A percentile compares a stretch with the other conserved stretches of the same genome.
Evolutionary conservation across 2,113 vertebrate genomes (phyloP).

Genomic region (Orthonyx spaldingii): DNA sequence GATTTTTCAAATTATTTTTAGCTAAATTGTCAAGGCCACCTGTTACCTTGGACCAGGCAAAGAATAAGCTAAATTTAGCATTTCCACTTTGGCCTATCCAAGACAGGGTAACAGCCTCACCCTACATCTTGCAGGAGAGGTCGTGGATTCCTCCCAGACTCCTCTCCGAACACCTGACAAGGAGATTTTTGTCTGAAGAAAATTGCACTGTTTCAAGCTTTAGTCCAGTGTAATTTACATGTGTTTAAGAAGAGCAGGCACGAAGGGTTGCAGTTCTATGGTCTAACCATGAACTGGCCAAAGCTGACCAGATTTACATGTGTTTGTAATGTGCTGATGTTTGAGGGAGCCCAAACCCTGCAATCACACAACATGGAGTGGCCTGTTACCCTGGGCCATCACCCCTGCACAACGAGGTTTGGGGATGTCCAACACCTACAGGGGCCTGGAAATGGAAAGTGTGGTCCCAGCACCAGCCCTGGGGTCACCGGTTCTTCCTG

Average conservation of each 20-base stretch:
- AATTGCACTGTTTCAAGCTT: neutral
- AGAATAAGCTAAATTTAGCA: neutral
- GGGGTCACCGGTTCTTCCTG: neutral
- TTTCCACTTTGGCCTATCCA: neutral
- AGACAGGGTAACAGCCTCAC: neutral
- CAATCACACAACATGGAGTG: fast-evolving
- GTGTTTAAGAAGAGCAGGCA: neutral
- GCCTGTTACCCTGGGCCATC: neutral
- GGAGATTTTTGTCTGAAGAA: neutral
- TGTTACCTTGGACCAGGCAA: neutral
- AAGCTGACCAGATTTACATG: neutral
- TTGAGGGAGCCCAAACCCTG: neutral
- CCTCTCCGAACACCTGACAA: neutral
- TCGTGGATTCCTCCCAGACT: neutral
- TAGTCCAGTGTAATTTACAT: neutral
- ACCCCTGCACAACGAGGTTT: fast-evolving
- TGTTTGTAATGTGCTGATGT: neutral
- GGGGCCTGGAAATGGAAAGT: neutral
- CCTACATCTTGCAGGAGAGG: neutral
- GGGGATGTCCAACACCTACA: no score
- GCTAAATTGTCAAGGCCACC: neutral
- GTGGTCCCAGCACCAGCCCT: neutral
- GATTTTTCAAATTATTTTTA: neutral
- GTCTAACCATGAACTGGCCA: neutral
- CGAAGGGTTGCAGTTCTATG: neutral